These are phyloP conservation scores for Cyaniris semiargus DNA, from an alignment of 2,888 invertebrate genomes.

Conservation along the genomic window DNA sequence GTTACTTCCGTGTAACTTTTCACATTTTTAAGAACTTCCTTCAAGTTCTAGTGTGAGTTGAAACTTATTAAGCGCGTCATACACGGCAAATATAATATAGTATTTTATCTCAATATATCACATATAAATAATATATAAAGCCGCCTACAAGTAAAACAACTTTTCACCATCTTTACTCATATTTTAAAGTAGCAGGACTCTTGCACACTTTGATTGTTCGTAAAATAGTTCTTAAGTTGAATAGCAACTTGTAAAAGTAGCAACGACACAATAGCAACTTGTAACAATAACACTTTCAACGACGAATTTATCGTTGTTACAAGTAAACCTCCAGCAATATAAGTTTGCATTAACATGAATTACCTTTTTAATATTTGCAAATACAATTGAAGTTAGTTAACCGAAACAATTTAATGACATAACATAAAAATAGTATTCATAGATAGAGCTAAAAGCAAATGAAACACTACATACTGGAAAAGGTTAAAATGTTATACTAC, in stretches of 20 bases:
- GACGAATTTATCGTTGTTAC: background rate
- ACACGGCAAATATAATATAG: background rate
- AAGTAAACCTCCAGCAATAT: background rate
- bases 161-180: background rate
- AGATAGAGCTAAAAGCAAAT: background rate
- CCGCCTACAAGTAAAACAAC: background rate
- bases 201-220: background rate
- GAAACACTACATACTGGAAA: background rate
- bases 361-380: background rate
- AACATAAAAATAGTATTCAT: background rate
- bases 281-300: constrained; percentile 31
- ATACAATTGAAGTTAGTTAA: background rate
- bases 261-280: constrained; percentile 25
- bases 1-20: background rate
- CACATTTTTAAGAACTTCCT: background rate
- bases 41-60: background rate
- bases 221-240: background rate
- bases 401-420: no score
- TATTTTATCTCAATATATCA: no score
- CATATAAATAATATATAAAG: no score
- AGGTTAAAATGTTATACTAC: background rate
- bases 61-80: no score
- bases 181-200: background rate
- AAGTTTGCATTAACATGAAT: background rate
- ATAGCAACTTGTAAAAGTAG: background rate